Percentiles rank a stretch among this genome's conserved stretches.
Conservation (phyloP, 2,888 invertebrate genomes). For the Miltochrista miniata region DNA sequence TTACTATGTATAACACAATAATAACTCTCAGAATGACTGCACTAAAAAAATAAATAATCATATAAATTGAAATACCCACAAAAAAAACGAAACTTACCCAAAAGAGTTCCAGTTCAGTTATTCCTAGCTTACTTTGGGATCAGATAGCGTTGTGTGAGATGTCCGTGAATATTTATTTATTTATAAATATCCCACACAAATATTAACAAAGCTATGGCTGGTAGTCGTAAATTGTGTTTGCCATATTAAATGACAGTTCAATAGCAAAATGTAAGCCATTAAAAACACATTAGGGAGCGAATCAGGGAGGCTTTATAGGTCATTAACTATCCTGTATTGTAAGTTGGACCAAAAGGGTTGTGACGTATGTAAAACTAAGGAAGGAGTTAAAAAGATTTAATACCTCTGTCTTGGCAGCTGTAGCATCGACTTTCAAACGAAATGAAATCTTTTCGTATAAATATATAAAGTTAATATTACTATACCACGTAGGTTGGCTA, state of each 20-base stretch:
- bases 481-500: too few species aligned
- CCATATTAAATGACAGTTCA: conserved; percentile 71
- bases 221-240: conserved; percentile 59
- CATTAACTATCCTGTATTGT: conserved; percentile 68
- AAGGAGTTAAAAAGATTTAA: conserved; percentile 18
- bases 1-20: too few species aligned
- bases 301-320: conserved; percentile 67
- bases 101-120: too few species aligned
- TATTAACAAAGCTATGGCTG: conserved; percentile 32
- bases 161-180: too few species aligned
- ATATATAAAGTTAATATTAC: neutral
- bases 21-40: too few species aligned
- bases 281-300: conserved; percentile 74
- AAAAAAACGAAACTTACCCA: too few species aligned
- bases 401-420: neutral
- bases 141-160: conserved; percentile 18
- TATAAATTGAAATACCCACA: too few species aligned
- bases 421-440: too few species aligned
- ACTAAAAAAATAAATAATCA: too few species aligned
- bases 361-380: conserved; percentile 28
- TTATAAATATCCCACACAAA: conserved; percentile 32
- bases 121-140: neutral
- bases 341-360: conserved; percentile 42
- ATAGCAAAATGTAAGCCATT: conserved; percentile 74
- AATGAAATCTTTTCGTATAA: neutral